A percentile compares a stretch with the other conserved stretches of the same genome.
Evolutionary conservation across 2,113 vertebrate genomes (phyloP).

Genomic region (Scopus umbretta): DNA sequence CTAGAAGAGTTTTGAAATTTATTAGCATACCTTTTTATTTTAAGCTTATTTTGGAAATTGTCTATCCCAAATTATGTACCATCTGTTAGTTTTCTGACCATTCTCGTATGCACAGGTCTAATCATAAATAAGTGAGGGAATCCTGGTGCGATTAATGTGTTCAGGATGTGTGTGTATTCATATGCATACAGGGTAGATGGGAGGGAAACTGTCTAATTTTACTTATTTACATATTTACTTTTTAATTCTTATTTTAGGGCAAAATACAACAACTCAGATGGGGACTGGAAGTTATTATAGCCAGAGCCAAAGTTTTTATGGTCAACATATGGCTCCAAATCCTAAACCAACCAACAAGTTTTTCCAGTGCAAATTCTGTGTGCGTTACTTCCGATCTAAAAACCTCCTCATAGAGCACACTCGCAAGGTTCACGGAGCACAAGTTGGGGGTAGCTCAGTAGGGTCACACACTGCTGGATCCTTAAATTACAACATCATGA

Average conservation of each 20-base stretch:
- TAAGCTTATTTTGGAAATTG: not conserved
- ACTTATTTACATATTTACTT: slow-evolving; percentile 7
- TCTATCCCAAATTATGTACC: not conserved
- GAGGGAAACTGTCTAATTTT: not conserved
- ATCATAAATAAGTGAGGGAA: not conserved
- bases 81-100: not conserved
- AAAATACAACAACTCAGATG: slow-evolving; percentile 72
- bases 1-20: not conserved
- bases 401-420: slow-evolving; percentile 89
- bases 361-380: slow-evolving; percentile 94
- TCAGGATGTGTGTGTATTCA: not conserved
- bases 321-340: slow-evolving; percentile 75
- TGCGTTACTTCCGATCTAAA: slow-evolving; percentile 93
- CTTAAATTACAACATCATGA: slow-evolving; percentile 79
- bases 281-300: slow-evolving; percentile 69
- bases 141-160: not conserved
- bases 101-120: not conserved
- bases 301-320: slow-evolving; percentile 76
- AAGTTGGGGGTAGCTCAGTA: slow-evolving; percentile 68
- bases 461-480: slow-evolving; percentile 55
- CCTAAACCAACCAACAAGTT: slow-evolving; percentile 77
- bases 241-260: slow-evolving; percentile 70
- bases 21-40: not conserved
- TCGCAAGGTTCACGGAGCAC: slow-evolving; percentile 84
- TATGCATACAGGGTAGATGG: not conserved